Percentiles rank a stretch among this genome's conserved stretches.
phyloP scores from a whole-genome alignment of 2,113 vertebrate species.

The Pantherophis guttatus region DNA sequence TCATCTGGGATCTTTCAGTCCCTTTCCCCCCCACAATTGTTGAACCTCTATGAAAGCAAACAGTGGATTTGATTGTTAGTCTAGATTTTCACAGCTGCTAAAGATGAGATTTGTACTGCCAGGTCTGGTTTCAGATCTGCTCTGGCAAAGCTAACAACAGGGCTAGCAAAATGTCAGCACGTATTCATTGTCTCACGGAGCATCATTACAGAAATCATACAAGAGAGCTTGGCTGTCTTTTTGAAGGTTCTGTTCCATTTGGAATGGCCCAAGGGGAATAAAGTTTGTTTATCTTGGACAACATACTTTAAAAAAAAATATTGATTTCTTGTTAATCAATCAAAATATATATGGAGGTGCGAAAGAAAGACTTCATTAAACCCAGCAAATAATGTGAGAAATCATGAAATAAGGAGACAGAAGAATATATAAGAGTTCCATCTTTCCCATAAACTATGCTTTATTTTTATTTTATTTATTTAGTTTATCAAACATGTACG shows the following conservation, averaged over 20 bases:
- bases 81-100: background rate
- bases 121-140: background rate
- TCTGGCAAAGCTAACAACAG: background rate
- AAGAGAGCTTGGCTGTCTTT: background rate
- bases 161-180: background rate
- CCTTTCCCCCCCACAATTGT: background rate
- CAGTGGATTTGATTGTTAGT: background rate
- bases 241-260: background rate
- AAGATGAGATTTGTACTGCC: background rate
- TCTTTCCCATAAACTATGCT: background rate
- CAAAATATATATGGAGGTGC: background rate
- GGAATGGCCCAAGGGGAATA: background rate
- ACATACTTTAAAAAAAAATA: background rate
- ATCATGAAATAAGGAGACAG: background rate
- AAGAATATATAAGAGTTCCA: background rate
- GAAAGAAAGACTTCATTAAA: background rate
- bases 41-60: background rate
- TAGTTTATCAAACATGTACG: too few relatives aligned
- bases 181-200: background rate
- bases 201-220: background rate
- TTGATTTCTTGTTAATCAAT: background rate
- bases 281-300: background rate
- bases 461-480: too few relatives aligned
- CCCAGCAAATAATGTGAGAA: constrained; percentile 1
- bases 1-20: background rate